phyloP scores from a whole-genome alignment of 2,113 vertebrate genomes.

The Corythornis cristatus region DNA sequence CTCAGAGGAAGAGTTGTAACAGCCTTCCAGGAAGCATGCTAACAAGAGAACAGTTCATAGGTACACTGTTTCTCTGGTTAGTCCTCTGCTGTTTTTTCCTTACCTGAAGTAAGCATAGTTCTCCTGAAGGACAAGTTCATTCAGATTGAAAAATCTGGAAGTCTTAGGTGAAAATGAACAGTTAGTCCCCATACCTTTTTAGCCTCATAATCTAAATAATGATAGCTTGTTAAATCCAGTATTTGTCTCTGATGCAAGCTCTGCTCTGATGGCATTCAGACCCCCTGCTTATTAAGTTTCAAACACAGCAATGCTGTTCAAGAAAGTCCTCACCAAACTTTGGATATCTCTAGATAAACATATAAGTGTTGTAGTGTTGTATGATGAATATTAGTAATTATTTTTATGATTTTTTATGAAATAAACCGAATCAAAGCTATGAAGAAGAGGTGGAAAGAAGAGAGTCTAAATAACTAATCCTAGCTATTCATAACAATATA shows the following conservation, averaged over 20 bases:
- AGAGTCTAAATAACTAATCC: not conserved
- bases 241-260: not conserved
- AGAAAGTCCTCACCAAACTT: not conserved
- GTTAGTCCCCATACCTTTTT: not conserved
- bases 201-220: not conserved
- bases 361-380: no score
- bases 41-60: not conserved
- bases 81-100: not conserved
- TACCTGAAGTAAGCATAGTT: not conserved
- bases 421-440: not conserved
- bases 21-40: not conserved
- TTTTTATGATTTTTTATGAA: not conserved
- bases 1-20: not conserved
- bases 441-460: not conserved
- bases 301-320: not conserved
- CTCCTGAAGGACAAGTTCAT: not conserved
- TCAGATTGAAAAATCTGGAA: not conserved
- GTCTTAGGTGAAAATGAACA: not conserved
- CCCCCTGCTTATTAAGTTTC: not conserved
- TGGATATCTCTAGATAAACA: not conserved
- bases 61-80: not conserved
- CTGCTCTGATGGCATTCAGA: not conserved
- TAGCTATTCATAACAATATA: not conserved
- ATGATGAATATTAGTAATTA: not conserved
- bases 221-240: not conserved